A percentile compares a stretch with the other conserved stretches of the same genome.
Evolutionary conservation across 2,113 vertebrate species (phyloP).

Genomic region (Ammodytes dubius): DNA sequence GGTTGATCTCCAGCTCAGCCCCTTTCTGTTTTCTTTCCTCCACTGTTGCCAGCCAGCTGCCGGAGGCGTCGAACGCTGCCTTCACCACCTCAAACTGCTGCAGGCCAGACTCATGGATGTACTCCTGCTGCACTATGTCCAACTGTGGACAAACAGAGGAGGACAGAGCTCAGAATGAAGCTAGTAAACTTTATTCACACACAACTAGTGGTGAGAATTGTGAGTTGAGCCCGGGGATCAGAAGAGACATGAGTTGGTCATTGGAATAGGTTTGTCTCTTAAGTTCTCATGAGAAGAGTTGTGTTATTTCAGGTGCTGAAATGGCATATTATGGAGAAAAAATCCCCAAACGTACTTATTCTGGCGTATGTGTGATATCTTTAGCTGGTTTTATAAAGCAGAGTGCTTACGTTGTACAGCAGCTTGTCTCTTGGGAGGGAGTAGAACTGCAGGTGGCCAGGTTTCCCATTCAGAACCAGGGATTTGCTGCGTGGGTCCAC

Average conservation of each 20-base stretch:
- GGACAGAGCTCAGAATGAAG: neutral
- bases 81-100: conserved; percentile 90
- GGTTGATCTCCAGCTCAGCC: conserved; percentile 86
- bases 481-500: conserved; percentile 94
- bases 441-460: conserved; percentile 98
- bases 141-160: conserved; percentile 81
- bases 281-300: neutral
- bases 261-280: neutral
- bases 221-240: neutral
- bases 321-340: neutral
- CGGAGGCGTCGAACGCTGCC: conserved; percentile 85
- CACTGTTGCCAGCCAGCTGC: conserved; percentile 93
- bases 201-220: neutral
- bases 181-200: neutral
- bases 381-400: neutral
- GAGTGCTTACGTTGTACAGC: conserved; percentile 91
- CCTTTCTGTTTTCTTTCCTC: conserved; percentile 88
- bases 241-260: neutral
- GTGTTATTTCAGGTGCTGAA: neutral
- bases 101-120: conserved; percentile 88
- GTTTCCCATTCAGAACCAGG: conserved; percentile 95
- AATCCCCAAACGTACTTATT: neutral
- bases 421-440: conserved; percentile 93
- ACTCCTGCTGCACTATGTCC: conserved; percentile 96
- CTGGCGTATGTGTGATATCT: too few relatives aligned